Base-by-base conservation (phyloP, 2,888 invertebrate species). In the Meteorus colon region DNA sequence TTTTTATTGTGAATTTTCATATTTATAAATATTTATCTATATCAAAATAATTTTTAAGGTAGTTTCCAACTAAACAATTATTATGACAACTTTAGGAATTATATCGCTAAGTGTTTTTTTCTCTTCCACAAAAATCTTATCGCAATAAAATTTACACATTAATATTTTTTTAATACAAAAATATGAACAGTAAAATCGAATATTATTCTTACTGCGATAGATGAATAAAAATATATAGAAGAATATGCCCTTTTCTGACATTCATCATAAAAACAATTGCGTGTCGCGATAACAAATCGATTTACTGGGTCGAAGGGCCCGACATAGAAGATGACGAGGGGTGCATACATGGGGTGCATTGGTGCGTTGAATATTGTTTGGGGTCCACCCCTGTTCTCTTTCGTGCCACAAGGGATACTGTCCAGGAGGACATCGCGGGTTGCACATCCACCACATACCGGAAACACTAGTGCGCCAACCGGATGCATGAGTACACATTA, bases 401-500 rank as follows among this genome's bases (percentile, higher is more conserved):
- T 29, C 51, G 16, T 67, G 45, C 34, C 45, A 19, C 69, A 31
- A 62, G 73, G 67, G 71, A 29, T 41, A n/a, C 69, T 48, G 75
- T 75, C 12, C 79, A 78, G 79, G 82, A 83, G 83, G 82, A 85
- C 83, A 84, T 85, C 84, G 74, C 82, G 83, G 84, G 83, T 84
- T 84, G 81, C 77, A 76, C 82, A 82, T 85, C 86, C 85, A 85
- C 85, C 75, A 76, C 81, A 82, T 81, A 85, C 86, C 87, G 88
- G 87, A 88, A 86, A 87, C 84, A 81, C 79, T 83, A 77, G 78
- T 80, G 81, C 81, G 79, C 77, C 77, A 73, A 84, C 86, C 86
- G 87, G 87, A 87, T 85, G 82, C 81, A 79, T 77, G 81, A 85
- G 81, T 85, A 81, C 80, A 84, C 82, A 86, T 88, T 87, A 88